Evolutionary conservation across 2,113 vertebrate genomes (phyloP).

Genomic region (Gracilinanus agilis): DNA sequence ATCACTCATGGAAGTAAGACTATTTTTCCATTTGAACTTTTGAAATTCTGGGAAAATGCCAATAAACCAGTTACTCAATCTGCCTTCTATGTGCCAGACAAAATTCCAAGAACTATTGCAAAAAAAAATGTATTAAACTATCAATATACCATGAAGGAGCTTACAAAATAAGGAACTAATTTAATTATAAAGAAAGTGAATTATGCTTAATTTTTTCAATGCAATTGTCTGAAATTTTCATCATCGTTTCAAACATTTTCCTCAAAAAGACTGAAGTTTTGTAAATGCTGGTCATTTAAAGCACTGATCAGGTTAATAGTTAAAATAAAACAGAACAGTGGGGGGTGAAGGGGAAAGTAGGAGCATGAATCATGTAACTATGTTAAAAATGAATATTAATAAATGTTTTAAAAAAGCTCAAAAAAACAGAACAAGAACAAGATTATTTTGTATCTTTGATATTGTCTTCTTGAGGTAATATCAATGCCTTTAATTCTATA

Average conservation of each 20-base stretch:
- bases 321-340: background rate
- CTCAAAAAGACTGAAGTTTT: background rate
- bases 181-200: background rate
- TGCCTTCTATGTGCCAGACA: background rate
- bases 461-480: too few relatives aligned
- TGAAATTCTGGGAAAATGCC: background rate
- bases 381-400: too few relatives aligned
- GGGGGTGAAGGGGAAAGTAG: too few relatives aligned
- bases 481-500: too few relatives aligned
- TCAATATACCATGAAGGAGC: background rate
- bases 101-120: accelerated
- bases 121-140: background rate
- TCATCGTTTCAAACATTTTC: background rate
- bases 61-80: background rate
- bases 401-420: too few relatives aligned
- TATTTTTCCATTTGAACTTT: background rate
- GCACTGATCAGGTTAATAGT: background rate
- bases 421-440: too few relatives aligned
- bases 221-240: background rate
- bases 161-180: background rate
- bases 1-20: background rate
- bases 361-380: too few relatives aligned
- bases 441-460: too few relatives aligned
- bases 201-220: background rate
- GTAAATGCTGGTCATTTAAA: background rate